A percentile compares a stretch with the other conserved stretches of the same genome.
These are phyloP conservation scores for Melanotus villosus DNA, from an alignment of 2,888 invertebrate genomes.

Conservation along the genomic window DNA sequence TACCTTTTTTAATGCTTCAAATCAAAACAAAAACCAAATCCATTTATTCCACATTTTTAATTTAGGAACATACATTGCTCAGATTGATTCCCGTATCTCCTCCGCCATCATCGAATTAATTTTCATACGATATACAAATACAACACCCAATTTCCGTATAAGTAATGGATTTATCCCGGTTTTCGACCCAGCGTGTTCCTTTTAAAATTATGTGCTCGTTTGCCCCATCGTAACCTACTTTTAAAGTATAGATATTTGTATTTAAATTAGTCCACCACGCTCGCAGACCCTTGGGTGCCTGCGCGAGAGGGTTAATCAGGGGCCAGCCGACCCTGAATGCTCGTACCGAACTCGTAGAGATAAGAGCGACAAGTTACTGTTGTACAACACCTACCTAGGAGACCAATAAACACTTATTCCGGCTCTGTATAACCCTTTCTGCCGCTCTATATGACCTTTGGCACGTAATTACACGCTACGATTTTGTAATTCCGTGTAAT, in stretches of 20 bases:
- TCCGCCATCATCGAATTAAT: too few species aligned
- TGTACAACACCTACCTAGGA: constrained; percentile 50
- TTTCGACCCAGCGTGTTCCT: too few species aligned
- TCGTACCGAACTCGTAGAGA: constrained; percentile 47
- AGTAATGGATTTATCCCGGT: too few species aligned
- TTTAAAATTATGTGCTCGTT: too few species aligned
- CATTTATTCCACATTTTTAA: too few species aligned
- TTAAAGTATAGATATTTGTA: constrained; percentile 19
- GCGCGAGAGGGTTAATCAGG: constrained; percentile 32
- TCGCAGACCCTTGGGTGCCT: constrained; percentile 18
- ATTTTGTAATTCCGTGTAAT: constrained; percentile 23
- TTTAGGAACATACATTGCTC: too few species aligned
- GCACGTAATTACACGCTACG: constrained; percentile 35
- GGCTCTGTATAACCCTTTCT: constrained; percentile 33
- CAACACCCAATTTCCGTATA: too few species aligned
- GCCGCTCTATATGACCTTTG: constrained; percentile 29
- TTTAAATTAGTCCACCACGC: constrained; percentile 23
- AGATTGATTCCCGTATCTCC: too few species aligned
- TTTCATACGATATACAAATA: too few species aligned
- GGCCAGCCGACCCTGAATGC: constrained; percentile 35
- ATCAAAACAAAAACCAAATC: too few species aligned
- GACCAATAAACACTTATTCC: constrained; percentile 50
- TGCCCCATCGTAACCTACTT: background rate
- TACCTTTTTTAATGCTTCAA: too few species aligned
- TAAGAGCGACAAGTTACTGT: constrained; percentile 50